phyloP scores from a whole-genome alignment of 2,797 vertebrate genomes.

The Cyclopterus lumpus region DNA sequence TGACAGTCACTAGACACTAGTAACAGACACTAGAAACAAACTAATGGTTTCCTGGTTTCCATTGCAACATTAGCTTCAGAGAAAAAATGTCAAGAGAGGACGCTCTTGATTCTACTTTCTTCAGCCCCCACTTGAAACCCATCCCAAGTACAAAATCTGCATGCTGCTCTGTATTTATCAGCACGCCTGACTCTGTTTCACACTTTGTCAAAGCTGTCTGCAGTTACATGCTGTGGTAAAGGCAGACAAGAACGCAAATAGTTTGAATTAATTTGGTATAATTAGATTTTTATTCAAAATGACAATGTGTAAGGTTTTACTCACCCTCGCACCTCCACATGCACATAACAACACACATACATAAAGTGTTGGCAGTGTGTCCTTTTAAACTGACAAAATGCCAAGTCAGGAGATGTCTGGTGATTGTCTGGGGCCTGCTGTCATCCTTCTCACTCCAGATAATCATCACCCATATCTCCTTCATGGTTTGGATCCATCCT shows the following conservation, averaged over 20 bases:
- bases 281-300: slow-evolving; percentile 42
- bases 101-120: slow-evolving; percentile 13
- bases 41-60: slow-evolving; percentile 12
- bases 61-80: slow-evolving; percentile 7
- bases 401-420: slow-evolving; percentile 43
- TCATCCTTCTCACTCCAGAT: slow-evolving; percentile 54
- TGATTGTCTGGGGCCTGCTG: slow-evolving; percentile 52
- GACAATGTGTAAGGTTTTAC: slow-evolving; percentile 30
- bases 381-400: slow-evolving; percentile 47
- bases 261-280: slow-evolving; percentile 27
- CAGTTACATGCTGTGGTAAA: slow-evolving; percentile 5
- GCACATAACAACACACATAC: slow-evolving; percentile 14
- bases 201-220: slow-evolving; percentile 36
- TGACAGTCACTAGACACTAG: too few relatives aligned
- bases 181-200: slow-evolving; percentile 33
- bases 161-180: slow-evolving; percentile 25
- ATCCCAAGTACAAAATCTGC: slow-evolving; percentile 21
- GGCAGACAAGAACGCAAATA: slow-evolving; percentile 1
- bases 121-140: slow-evolving; percentile 18
- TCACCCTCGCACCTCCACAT: slow-evolving; percentile 14
- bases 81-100: slow-evolving; percentile 4
- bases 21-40: slow-evolving; percentile 10
- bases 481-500: slow-evolving; percentile 38
- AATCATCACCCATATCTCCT: slow-evolving; percentile 56
- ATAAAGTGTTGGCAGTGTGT: slow-evolving; percentile 25